Evolutionary conservation across 2,888 invertebrate species (phyloP).

Genomic region (Fabriciana adippe): DNA sequence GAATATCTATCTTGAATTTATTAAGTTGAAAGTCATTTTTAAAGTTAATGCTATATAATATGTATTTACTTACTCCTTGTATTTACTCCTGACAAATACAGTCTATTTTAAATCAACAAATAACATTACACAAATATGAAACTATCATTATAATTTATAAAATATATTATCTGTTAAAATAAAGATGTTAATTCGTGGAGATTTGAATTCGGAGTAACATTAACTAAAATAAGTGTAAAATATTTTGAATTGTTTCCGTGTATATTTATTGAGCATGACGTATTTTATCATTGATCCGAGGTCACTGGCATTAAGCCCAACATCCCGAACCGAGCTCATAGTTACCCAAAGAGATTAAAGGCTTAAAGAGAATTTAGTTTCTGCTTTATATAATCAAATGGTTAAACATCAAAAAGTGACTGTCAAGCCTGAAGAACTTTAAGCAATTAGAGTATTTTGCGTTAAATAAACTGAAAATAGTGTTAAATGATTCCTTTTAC

Average conservation of each 20-base stretch:
- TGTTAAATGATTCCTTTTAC: not conserved
- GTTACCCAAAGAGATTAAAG: constrained; percentile 36
- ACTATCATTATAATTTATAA: no score
- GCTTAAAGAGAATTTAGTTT: constrained; percentile 35
- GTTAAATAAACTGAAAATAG: not conserved
- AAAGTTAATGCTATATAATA: no score
- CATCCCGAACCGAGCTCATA: constrained; percentile 32
- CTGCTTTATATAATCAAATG: constrained; percentile 31
- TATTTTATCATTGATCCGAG: constrained; percentile 27
- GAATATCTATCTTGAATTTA: no score
- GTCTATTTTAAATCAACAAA: no score
- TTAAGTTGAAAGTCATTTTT: no score
- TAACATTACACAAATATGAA: no score
- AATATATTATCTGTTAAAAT: no score
- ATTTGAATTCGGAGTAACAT: no score
- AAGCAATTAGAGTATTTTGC: not conserved
- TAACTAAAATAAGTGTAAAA: not conserved
- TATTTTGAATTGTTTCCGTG: not conserved
- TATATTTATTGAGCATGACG: constrained; percentile 17
- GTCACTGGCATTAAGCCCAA: constrained; percentile 30
- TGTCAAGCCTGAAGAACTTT: not conserved
- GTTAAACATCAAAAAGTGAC: constrained; percentile 30
- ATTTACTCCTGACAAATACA: no score
- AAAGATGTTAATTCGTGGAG: no score
- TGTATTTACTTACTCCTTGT: no score